A percentile compares a stretch with the other conserved stretches of the same genome.
phyloP scores from a whole-genome alignment of 1,140 invertebrate species.

The Anastatus disparis region DNA sequence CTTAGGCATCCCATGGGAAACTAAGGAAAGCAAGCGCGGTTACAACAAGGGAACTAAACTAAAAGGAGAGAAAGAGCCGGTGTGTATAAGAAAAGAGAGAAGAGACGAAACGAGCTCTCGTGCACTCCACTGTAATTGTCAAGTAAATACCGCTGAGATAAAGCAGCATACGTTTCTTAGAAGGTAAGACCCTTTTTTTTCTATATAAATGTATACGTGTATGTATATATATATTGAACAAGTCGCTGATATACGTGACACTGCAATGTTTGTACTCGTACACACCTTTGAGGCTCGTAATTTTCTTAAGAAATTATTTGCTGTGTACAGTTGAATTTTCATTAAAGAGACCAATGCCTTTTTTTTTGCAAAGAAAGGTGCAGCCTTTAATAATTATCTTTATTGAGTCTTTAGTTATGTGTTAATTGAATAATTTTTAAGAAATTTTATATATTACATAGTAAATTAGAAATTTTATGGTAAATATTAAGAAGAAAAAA shows the following conservation, averaged over 20 bases:
- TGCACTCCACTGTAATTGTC: conserved; percentile 25
- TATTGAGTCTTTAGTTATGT: no score
- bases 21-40: background rate
- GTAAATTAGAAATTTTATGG: no score
- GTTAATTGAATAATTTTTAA: no score
- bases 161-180: background rate
- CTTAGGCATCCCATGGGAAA: background rate
- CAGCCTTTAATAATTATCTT: no score
- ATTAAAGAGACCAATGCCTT: no score
- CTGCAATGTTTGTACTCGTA: background rate
- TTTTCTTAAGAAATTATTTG: conserved; percentile 1
- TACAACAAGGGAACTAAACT: background rate
- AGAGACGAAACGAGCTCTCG: background rate
- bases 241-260: background rate
- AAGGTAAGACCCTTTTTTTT: background rate
- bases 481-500: no score
- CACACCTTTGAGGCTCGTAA: background rate
- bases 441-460: no score
- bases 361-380: no score
- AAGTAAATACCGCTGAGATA: conserved; percentile 31
- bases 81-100: background rate
- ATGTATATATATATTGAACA: background rate
- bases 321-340: no score
- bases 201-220: no score
- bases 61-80: no score